Percentiles rank a stretch among this genome's conserved stretches.
Conservation (phyloP, 1,140 invertebrate species). For the Potamilus streckersoni region DNA sequence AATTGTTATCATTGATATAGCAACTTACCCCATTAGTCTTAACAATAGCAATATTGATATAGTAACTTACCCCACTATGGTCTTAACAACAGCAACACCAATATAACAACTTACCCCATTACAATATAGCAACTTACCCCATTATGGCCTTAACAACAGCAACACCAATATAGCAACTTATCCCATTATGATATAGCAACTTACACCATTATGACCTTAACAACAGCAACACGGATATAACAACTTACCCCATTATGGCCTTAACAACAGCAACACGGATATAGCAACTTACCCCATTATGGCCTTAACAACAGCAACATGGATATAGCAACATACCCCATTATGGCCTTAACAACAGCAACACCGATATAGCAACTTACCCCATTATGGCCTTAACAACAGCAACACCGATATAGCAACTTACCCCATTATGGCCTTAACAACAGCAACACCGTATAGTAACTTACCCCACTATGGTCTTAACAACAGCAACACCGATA, state of each 20-base stretch:
- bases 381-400: slow-evolving; percentile 47
- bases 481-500: too few relatives aligned
- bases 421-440: not conserved
- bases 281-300: slow-evolving; percentile 32
- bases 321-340: slow-evolving; percentile 23
- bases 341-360: slow-evolving; percentile 42
- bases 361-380: slow-evolving; percentile 10
- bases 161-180: slow-evolving; percentile 6
- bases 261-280: too few relatives aligned
- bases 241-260: slow-evolving; percentile 39
- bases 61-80: not conserved
- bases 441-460: too few relatives aligned
- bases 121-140: too few relatives aligned
- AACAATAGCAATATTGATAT: slow-evolving; percentile 14
- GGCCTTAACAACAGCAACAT: too few relatives aligned
- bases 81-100: too few relatives aligned
- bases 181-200: slow-evolving; percentile 27
- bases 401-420: not conserved
- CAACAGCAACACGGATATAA: too few relatives aligned
- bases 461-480: too few relatives aligned
- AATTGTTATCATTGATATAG: not conserved
- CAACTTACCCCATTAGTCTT: slow-evolving; percentile 40
- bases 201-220: slow-evolving; percentile 50
- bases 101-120: too few relatives aligned
- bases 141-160: too few relatives aligned